Evolutionary conservation across 2,113 vertebrate genomes (phyloP).

Genomic region (Esox niger): DNA sequence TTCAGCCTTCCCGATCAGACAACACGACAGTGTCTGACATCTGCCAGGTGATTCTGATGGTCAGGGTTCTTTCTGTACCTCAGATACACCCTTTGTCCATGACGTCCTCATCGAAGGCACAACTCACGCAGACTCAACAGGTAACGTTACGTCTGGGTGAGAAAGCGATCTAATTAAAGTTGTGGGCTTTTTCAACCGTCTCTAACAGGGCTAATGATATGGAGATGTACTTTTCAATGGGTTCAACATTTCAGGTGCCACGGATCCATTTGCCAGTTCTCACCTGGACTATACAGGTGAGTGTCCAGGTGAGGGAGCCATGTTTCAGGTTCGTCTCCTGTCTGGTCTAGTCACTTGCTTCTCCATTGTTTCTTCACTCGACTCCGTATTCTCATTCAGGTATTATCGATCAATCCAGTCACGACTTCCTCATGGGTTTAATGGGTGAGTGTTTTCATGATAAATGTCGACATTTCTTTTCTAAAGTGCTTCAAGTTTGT

Average conservation of each 20-base stretch:
- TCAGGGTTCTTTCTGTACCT: not conserved
- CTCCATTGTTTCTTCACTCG: not conserved
- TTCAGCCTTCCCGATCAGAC: not conserved
- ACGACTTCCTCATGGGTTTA: slow-evolving; percentile 58
- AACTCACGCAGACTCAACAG: slow-evolving; percentile 33
- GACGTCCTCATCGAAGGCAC: slow-evolving; percentile 32
- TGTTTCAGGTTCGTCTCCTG: not conserved
- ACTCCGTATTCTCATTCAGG: slow-evolving; percentile 37
- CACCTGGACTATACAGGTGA: slow-evolving; percentile 53
- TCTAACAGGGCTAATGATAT: no score
- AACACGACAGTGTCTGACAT: not conserved
- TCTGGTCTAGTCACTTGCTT: not conserved
- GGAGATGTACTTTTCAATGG: not conserved
- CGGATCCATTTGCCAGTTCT: slow-evolving; percentile 36
- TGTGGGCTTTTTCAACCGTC: no score
- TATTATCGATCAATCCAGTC: slow-evolving; percentile 43
- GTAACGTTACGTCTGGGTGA: slow-evolving; percentile 22
- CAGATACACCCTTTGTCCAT: not conserved
- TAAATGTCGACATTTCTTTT: not conserved
- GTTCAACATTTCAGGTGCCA: slow-evolving; percentile 40
- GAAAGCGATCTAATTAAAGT: no score
- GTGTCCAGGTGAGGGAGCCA: slow-evolving; percentile 31
- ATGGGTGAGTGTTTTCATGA: slow-evolving; percentile 51
- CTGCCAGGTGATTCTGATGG: not conserved
- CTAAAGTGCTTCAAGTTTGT: not conserved